Evolutionary conservation across 2,888 invertebrate genomes (phyloP), one percentile per base, ranked within the genome.

Genomic region (Drosophila quinaria): DNA sequence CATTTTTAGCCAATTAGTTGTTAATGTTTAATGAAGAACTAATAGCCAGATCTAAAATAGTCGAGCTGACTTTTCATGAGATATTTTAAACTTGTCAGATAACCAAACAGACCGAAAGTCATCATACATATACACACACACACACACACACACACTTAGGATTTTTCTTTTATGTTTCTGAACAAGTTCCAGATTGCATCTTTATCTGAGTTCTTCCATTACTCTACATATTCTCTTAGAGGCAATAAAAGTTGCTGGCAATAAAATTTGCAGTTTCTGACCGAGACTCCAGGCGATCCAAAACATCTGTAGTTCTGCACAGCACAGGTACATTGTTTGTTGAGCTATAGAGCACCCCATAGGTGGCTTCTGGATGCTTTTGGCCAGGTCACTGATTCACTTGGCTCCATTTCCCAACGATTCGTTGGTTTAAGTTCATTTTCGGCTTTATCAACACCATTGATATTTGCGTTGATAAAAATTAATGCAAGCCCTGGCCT

Each of bases 201-300:
- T 75, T 75, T 74, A 87, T 80, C 89, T 81, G 51, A 60, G 66
- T 29, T 58, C 42, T n/a, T 46, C n/a, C n/a, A n/a, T n/a, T n/a
- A n/a, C n/a, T n/a, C n/a, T 87, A 89, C 84, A 83, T 89, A 85
- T 89, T 85, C 88, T n/a, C n/a, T 85, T 74, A 56, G 79, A 72
- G 89, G 84, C 84, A 89, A 85, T 89, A 85, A 85, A 85, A 85
- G 84, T 85, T 85, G 89, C 86, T 85, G 85, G 87, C 89, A 87
- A 85, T 85, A 85, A n/a, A 85, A 85, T 85, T 89, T 89, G 79
- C 85, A 85, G 88, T 85, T 89, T 89, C 81, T 87, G 79, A 85
- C 74, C 84, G 75, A 84, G 87, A 84, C 86, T 17, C 59, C 29
- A 41, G 44, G 44, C 49, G 35, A 29, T 29, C 29, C 29, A 64